Evolutionary conservation across 2,113 vertebrate genomes (phyloP), one percentile per base, ranked within the genome.

Genomic region (Neoarius graeffei): DNA sequence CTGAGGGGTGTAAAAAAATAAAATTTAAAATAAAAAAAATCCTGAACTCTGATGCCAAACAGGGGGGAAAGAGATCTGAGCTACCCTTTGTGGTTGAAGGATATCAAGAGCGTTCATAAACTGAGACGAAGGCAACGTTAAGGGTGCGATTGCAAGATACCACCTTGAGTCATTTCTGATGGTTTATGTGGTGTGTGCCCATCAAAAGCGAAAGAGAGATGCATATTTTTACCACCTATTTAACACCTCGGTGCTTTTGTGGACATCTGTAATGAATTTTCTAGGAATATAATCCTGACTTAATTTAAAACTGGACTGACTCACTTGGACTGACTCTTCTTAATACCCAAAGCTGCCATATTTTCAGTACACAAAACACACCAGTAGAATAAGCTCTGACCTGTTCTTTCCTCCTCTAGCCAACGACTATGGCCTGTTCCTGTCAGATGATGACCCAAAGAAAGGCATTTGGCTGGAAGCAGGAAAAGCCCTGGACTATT

Each of bases 401-500:
- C 20, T 85, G 50, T 79, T 89, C 17, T 88, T 64, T 50, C 93
- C n/a, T 92, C 91, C 93, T 95, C 64, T 88, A 99, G 98, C 98
- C 89, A 98, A 95, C 71, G 98, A 99, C 94, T 99, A 99, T 52
- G 97, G 98, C n/a, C 95, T 99, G 10, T 99, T 99, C 91, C 95
- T 99, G 87, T 99, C 97, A 25, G 98, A 99, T 88, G 98, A 99
- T 89, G 98, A 99, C 92, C 97, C 98, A 85, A 99, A 99, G 93
- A 99, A 99, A 92, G 98, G 98, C 30, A 99, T 99, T 91, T 99
- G 98, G 98, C 94, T 99, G 91, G 98, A 99, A 90, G 96, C 98
- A 3, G 98, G 97, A 88, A 99, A 99, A 93, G 97, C 98, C 67
- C 93, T 99, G 93, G 98, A 99, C 94, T 99, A 99, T 94, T 99